These are phyloP conservation scores for Eremophila alpestris DNA, from an alignment of 2,797 vertebrate genomes.

Conservation along the genomic window DNA sequence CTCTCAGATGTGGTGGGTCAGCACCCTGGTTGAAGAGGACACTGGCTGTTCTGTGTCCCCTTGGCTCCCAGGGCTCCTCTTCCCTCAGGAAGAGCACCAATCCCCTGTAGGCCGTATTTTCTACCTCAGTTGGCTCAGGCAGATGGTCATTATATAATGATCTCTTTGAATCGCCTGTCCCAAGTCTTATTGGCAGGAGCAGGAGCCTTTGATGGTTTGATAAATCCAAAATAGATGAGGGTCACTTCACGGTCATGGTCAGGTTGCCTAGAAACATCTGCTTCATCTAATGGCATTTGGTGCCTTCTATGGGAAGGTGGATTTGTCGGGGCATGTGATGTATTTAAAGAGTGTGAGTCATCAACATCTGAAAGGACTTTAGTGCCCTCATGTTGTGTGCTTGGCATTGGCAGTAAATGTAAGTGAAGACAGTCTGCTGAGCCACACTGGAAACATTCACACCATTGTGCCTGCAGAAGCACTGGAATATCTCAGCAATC, in stretches of 20 bases:
- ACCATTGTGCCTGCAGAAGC: neutral
- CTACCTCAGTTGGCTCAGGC: neutral
- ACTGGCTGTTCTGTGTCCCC: neutral
- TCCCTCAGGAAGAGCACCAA: neutral
- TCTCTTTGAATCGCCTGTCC: neutral
- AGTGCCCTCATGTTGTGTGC: neutral
- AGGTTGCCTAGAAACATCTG: slow-evolving; percentile 47
- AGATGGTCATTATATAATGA: neutral
- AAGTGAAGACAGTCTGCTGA: slow-evolving; percentile 19
- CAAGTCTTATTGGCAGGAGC: slow-evolving; percentile 23
- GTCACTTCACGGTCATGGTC: neutral
- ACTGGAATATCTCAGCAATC: neutral
- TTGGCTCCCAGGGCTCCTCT: fast-evolving
- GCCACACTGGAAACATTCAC: slow-evolving; percentile 23
- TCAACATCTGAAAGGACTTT: slow-evolving; percentile 39
- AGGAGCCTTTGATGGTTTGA: slow-evolving; percentile 38
- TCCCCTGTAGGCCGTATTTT: neutral
- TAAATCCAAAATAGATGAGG: slow-evolving; percentile 55
- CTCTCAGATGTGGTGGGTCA: neutral
- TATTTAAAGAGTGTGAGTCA: slow-evolving; percentile 53
- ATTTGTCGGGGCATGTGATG: slow-evolving; percentile 21
- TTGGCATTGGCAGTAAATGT: neutral
- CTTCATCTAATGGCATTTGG: slow-evolving; percentile 26
- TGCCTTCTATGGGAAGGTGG: slow-evolving; percentile 44
- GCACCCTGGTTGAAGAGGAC: neutral